Evolutionary conservation across 2,888 invertebrate genomes (phyloP).

Genomic region (Plemyria rubiginata): DNA sequence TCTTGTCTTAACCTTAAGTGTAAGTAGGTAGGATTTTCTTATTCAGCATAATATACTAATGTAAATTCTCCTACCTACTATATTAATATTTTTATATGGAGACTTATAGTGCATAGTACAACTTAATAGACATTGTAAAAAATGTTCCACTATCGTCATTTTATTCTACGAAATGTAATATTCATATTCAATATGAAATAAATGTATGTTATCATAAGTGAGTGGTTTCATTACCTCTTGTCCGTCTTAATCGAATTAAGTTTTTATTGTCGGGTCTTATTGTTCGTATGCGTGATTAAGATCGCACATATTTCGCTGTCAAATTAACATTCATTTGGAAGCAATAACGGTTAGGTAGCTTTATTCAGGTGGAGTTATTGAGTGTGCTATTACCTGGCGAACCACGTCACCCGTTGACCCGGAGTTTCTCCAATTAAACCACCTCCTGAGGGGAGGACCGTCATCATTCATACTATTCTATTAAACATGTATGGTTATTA

Average conservation of each 20-base stretch:
- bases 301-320: slow-evolving; percentile 68
- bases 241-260: slow-evolving; percentile 54
- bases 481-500: slow-evolving; percentile 29
- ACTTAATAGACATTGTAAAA: slow-evolving; percentile 51
- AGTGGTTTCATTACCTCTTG: slow-evolving; percentile 45
- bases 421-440: slow-evolving; percentile 65
- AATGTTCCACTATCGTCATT: slow-evolving; percentile 59
- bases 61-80: slow-evolving; percentile 33
- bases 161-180: slow-evolving; percentile 64
- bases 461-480: slow-evolving; percentile 49
- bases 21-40: slow-evolving; percentile 26
- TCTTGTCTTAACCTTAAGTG: no score
- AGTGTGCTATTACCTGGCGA: slow-evolving; percentile 53
- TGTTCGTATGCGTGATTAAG: slow-evolving; percentile 65
- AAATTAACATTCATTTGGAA: slow-evolving; percentile 72
- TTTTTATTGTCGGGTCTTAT: slow-evolving; percentile 55
- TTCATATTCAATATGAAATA: slow-evolving; percentile 64
- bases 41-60: slow-evolving; percentile 39
- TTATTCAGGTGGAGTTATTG: slow-evolving; percentile 51
- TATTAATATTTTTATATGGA: slow-evolving; percentile 58
- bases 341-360: slow-evolving; percentile 57
- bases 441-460: slow-evolving; percentile 55
- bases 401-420: slow-evolving; percentile 69
- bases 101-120: slow-evolving; percentile 49
- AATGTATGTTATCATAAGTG: slow-evolving; percentile 67